Evolutionary conservation across 2,113 vertebrate species (phyloP), one percentile per base, ranked within the genome.

Genomic region (Pipa parva): DNA sequence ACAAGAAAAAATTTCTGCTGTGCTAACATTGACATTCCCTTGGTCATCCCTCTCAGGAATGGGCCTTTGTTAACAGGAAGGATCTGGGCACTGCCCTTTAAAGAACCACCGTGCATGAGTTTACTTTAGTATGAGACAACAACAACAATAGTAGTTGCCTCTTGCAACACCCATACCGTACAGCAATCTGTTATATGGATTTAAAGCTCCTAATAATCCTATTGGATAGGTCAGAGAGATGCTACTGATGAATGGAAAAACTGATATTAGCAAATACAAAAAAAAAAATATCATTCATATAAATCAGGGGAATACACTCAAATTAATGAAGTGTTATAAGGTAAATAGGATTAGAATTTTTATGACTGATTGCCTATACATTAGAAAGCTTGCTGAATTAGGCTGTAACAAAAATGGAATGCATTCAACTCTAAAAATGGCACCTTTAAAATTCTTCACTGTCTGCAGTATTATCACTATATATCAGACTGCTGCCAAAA

Each of bases 361-460:
- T 42, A 42, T 42, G 39, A 42, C n/a, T 6, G 17, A 42, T 42
- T n/a, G 13, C 39, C 5, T 42, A n/a, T 42, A 42, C 15, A 17
- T 42, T 42, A 17, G 17, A 42, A n/a, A 6, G 39, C 39, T 42
- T 42, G 39, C 15, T 42, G 13, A n/a, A 15, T 42, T 42, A 4
- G 12, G n/a, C 39, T 42, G 13, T 42, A 80, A 80, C 39, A 42
- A 42, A 42, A 42, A 42, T 42, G 39, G 39, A 42, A 42, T n/a
- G 17, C 39, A 42, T 37, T 68, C 27, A 67, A 21, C 27, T 67
- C 21, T 46, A 49, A 58, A 65, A 28, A 54, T 15, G 15, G 11
- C 51, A 54, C 28, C 51, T 54, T 28, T 54, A 26, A 54, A 54
- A 56, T 64, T 64, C 63, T 51, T 42, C 31, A 25, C 51, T 56